phyloP scores from a whole-genome alignment of 2,888 invertebrate genomes.

The Drosophila heteroneura region DNA sequence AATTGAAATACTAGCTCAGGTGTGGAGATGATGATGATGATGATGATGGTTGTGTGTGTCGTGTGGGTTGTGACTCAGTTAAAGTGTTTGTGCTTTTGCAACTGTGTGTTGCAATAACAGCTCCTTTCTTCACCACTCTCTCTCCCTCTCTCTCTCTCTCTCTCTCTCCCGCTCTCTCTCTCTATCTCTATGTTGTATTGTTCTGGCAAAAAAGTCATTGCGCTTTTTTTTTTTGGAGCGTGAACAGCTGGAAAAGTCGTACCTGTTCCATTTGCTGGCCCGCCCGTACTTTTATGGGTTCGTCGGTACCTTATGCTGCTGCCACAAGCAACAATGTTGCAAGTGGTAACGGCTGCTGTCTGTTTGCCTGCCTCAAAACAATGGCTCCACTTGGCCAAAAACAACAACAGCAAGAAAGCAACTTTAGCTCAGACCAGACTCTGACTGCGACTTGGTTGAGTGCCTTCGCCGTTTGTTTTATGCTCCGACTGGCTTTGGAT shows the following conservation, averaged over 20 bases:
- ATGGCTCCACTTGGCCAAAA: slow-evolving; percentile 62
- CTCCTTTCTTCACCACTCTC: slow-evolving; percentile 7
- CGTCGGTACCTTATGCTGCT: slow-evolving; percentile 73
- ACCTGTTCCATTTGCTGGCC: slow-evolving; percentile 78
- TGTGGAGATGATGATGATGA: slow-evolving; percentile 1
- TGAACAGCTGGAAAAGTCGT: slow-evolving; percentile 72
- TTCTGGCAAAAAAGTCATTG: slow-evolving; percentile 68
- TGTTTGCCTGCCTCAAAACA: slow-evolving; percentile 46
- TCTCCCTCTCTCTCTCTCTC: background rate
- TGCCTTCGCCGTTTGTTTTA: slow-evolving; percentile 77
- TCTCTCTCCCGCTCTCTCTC: background rate
- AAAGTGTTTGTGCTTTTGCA: slow-evolving; percentile 12
- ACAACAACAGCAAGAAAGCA: slow-evolving; percentile 39
- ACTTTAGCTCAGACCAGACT: slow-evolving; percentile 15
- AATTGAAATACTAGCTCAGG: slow-evolving; percentile 56
- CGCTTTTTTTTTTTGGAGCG: slow-evolving; percentile 71
- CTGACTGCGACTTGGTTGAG: slow-evolving; percentile 73
- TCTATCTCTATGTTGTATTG: slow-evolving; percentile 33
- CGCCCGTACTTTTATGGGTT: slow-evolving; percentile 79
- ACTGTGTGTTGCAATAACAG: slow-evolving; percentile 18
- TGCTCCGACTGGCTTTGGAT: slow-evolving; percentile 68
- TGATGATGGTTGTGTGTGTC: slow-evolving; percentile 5
- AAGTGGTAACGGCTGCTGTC: slow-evolving; percentile 64
- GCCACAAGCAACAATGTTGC: slow-evolving; percentile 63
- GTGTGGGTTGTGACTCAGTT: slow-evolving; percentile 45